These are phyloP conservation scores for Stictonetta naevosa DNA, from an alignment of 2,113 vertebrate genomes.

Conservation along the genomic window DNA sequence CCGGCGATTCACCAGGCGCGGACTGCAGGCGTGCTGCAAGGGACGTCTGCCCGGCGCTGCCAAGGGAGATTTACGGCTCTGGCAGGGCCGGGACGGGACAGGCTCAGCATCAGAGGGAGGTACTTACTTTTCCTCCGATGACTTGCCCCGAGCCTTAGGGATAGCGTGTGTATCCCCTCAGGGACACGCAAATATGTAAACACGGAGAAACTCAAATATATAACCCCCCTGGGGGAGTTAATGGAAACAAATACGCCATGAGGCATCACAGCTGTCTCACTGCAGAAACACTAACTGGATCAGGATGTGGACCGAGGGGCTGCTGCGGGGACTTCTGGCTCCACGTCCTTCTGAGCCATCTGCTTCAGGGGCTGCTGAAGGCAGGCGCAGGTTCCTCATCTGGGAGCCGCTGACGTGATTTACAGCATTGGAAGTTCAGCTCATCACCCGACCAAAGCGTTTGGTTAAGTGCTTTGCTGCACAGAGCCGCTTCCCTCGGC, in stretches of 20 bases:
- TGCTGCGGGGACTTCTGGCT: neutral
- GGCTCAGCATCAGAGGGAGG: neutral
- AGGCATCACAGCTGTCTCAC: constrained; percentile 17
- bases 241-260: constrained; percentile 30
- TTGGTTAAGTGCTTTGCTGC: neutral
- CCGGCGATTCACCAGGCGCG: neutral
- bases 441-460: neutral
- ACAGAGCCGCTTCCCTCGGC: neutral
- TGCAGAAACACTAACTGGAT: neutral
- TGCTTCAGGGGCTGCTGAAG: neutral
- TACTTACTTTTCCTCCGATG: neutral
- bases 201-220: constrained; percentile 15
- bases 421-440: neutral
- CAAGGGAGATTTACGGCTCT: constrained; percentile 1
- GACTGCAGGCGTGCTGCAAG: neutral
- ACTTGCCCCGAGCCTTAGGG: neutral
- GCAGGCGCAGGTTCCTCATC: neutral
- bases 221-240: constrained; percentile 16
- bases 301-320: neutral
- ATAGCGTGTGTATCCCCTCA: neutral
- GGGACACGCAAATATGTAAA: constrained; percentile 16
- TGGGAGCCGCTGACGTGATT: neutral
- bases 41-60: neutral
- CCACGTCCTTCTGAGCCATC: accelerated
- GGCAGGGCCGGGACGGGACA: neutral